Percentiles rank a stretch among this genome's conserved stretches.
Evolutionary conservation across 2,797 vertebrate genomes (phyloP).

Genomic region (Sandelia bainsii): DNA sequence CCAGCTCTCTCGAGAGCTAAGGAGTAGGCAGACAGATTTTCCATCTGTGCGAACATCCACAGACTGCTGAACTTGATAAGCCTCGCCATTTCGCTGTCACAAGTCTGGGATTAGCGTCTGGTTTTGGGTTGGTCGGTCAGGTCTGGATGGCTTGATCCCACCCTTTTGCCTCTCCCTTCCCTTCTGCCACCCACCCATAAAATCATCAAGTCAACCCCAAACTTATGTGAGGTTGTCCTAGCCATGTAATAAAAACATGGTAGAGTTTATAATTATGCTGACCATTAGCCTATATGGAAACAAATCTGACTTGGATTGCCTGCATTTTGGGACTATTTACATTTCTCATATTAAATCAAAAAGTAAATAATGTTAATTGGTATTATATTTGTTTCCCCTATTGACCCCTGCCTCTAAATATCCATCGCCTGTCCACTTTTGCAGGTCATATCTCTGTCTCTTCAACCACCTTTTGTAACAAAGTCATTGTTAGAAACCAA

Average conservation of each 20-base stretch:
- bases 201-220: slow-evolving; percentile 60
- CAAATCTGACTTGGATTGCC: slow-evolving; percentile 28
- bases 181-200: slow-evolving; percentile 63
- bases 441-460: background rate
- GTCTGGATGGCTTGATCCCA: slow-evolving; percentile 43
- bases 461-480: slow-evolving; percentile 1
- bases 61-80: slow-evolving; percentile 62
- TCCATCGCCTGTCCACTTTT: background rate
- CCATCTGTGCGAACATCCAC: slow-evolving; percentile 35
- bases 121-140: slow-evolving; percentile 34
- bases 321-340: slow-evolving; percentile 38
- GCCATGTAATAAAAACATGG: slow-evolving; percentile 51
- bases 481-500: slow-evolving; percentile 5
- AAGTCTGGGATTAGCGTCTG: slow-evolving; percentile 67
- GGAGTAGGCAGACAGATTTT: slow-evolving; percentile 11
- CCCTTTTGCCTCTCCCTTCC: slow-evolving; percentile 54
- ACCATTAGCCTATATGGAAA: slow-evolving; percentile 54
- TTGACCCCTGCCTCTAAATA: background rate
- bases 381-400: background rate
- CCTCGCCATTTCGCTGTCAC: slow-evolving; percentile 52
- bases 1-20: slow-evolving; percentile 25
- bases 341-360: slow-evolving; percentile 13
- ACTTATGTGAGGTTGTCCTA: slow-evolving; percentile 60
- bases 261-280: slow-evolving; percentile 64
- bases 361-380: background rate